phyloP scores from a whole-genome alignment of 2,888 invertebrate genomes.

The Idaea dimidiata region DNA sequence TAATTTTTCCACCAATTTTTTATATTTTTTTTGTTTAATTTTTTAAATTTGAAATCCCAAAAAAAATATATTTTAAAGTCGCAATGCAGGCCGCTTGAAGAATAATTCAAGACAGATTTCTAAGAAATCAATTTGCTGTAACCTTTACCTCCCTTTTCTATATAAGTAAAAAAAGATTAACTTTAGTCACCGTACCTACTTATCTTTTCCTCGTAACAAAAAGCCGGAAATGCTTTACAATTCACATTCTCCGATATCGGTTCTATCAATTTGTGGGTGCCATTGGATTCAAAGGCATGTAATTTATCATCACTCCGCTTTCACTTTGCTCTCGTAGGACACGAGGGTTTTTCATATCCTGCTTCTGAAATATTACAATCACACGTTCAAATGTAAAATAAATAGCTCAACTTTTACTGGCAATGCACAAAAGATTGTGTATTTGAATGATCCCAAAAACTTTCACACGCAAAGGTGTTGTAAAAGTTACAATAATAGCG shows the following conservation, averaged over 20 bases:
- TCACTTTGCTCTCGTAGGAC: background rate
- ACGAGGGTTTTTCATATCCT: background rate
- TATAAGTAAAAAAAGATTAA: background rate
- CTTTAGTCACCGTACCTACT: background rate
- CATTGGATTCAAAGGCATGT: background rate
- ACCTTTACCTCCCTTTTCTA: background rate
- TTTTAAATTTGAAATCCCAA: too few species aligned
- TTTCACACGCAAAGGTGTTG: background rate
- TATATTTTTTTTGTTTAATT: too few species aligned
- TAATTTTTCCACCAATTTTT: too few species aligned
- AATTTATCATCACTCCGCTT: background rate
- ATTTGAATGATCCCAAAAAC: background rate
- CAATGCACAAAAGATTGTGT: background rate
- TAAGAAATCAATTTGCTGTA: too few species aligned
- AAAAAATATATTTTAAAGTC: too few species aligned
- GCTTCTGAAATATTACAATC: background rate
- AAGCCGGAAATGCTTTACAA: conserved; percentile 1
- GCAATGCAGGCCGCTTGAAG: too few species aligned
- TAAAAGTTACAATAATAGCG: too few species aligned
- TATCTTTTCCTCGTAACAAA: background rate
- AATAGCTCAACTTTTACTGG: background rate
- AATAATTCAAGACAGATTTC: too few species aligned
- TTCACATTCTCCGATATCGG: background rate
- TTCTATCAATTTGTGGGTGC: background rate
- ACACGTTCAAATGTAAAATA: background rate